These are phyloP conservation scores for Caracal caracal DNA, from an alignment of 2,113 vertebrate genomes.

Conservation along the genomic window DNA sequence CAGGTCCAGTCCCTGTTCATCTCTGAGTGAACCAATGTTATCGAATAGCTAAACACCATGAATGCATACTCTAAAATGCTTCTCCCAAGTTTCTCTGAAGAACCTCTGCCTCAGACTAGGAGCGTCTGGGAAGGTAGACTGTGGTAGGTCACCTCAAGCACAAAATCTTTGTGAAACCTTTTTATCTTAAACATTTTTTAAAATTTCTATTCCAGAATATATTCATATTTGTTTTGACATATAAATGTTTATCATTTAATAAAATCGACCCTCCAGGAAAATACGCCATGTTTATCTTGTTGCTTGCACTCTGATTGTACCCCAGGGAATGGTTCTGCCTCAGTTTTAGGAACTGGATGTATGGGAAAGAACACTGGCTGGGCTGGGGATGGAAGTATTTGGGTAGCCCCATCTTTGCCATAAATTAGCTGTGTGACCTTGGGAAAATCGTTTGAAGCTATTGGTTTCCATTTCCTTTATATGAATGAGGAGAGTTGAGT, in stretches of 20 bases:
- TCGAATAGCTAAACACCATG: background rate
- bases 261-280: background rate
- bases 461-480: background rate
- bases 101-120: background rate
- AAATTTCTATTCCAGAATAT: background rate
- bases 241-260: background rate
- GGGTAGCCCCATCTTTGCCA: background rate
- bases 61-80: background rate
- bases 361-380: background rate
- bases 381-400: background rate
- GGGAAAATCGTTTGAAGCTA: background rate
- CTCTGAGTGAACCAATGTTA: background rate
- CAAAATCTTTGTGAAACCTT: background rate
- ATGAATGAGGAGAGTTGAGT: background rate
- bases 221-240: background rate
- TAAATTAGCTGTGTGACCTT: background rate
- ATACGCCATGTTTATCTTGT: background rate
- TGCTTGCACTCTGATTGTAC: background rate
- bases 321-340: background rate
- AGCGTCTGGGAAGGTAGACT: background rate
- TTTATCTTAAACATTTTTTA: background rate
- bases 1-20: background rate
- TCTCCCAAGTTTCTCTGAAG: background rate
- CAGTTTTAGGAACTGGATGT: background rate
- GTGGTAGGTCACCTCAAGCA: background rate